phyloP scores from a whole-genome alignment of 2,113 vertebrate genomes.

The Carassius auratus region DNA sequence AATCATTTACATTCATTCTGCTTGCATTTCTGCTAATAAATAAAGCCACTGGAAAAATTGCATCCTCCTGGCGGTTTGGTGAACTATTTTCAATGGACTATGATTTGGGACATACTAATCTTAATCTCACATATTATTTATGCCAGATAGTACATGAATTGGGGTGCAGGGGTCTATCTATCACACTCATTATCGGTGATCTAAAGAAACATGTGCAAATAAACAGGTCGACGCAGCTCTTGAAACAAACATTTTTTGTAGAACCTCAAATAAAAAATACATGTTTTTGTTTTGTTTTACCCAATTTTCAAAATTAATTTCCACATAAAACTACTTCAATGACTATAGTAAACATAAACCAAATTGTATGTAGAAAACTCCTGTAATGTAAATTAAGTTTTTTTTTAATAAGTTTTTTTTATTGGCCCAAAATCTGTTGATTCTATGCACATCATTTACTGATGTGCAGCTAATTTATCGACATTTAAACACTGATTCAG shows the following conservation, averaged over 20 bases:
- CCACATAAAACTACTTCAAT: too few species aligned
- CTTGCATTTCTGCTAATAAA: not conserved
- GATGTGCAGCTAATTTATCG: not conserved
- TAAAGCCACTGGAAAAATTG: not conserved
- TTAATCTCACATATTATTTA: constrained; percentile 13
- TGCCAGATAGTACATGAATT: not conserved
- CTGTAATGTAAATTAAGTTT: too few species aligned
- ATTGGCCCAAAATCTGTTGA: not conserved
- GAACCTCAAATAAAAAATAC: not conserved
- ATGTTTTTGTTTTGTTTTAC: too few species aligned
- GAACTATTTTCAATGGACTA: not conserved
- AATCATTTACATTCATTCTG: not conserved
- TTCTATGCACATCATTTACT: not conserved
- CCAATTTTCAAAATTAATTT: not conserved
- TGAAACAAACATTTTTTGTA: not conserved
- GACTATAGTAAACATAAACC: not conserved
- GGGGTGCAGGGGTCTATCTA: not conserved
- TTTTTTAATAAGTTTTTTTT: not conserved
- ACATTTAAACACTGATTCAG: not conserved
- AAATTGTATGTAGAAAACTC: not conserved
- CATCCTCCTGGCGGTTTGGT: not conserved
- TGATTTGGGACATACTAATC: not conserved
- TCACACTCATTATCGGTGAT: not conserved
- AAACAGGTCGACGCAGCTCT: not conserved
- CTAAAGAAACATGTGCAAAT: constrained; percentile 22